A percentile compares a stretch with the other conserved stretches of the same genome.
phyloP scores from a whole-genome alignment of 2,888 invertebrate genomes.

The Vannuccia rotundouncinata region DNA sequence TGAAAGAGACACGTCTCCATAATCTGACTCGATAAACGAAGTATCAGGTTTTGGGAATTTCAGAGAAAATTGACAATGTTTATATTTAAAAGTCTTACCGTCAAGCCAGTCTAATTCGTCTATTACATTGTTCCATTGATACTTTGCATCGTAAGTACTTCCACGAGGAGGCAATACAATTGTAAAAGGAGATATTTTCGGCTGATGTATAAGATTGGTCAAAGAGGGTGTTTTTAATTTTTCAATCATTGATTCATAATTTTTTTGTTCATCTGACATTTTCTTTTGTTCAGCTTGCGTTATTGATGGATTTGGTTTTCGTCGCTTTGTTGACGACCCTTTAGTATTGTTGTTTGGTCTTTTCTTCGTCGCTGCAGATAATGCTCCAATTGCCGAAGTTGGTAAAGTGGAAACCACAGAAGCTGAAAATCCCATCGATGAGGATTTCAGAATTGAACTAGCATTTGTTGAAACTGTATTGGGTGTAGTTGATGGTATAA shows the following conservation, averaged over 20 bases:
- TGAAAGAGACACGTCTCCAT: not conserved
- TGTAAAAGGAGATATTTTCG: not conserved
- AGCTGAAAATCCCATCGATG: not conserved
- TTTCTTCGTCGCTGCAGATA: not conserved
- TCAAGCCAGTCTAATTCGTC: conserved; percentile 5
- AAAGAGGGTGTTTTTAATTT: conserved; percentile 3
- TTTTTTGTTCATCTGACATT: conserved; percentile 7
- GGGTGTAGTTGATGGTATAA: not conserved
- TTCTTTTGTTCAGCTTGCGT: conserved; percentile 12
- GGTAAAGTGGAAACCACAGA: not conserved
- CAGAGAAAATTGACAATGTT: not conserved
- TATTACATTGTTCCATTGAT: not conserved
- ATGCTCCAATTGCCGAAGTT: not conserved
- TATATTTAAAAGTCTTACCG: not conserved
- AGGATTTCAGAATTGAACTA: not conserved
- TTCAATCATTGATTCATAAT: not conserved
- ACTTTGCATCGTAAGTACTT: conserved; percentile 10
- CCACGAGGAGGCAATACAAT: not conserved
- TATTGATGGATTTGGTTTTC: not conserved
- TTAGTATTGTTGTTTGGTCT: not conserved
- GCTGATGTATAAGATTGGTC: not conserved
- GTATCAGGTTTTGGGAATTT: conserved; percentile 14
- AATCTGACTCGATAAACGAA: not conserved
- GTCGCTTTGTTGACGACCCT: not conserved
- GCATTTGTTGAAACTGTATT: not conserved